A percentile compares a stretch with the other conserved stretches of the same genome.
These are phyloP conservation scores for Pyxicephalus adspersus DNA, from an alignment of 2,113 vertebrate genomes.

Conservation along the genomic window DNA sequence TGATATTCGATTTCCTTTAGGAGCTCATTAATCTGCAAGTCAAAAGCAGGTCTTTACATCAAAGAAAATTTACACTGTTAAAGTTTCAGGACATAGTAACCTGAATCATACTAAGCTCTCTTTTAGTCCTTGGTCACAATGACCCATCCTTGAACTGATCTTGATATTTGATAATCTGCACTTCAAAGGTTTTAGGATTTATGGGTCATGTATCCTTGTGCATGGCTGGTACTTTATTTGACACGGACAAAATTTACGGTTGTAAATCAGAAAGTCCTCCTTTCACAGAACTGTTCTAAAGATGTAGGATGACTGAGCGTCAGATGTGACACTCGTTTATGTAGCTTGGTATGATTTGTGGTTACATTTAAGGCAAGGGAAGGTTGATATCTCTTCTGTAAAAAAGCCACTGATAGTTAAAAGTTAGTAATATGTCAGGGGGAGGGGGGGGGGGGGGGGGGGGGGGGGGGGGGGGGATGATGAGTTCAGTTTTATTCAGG, in stretches of 20 bases:
- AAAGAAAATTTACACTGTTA: too few species aligned
- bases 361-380: neutral
- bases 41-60: too few species aligned
- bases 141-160: slow-evolving; percentile 41
- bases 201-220: slow-evolving; percentile 30
- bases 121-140: neutral
- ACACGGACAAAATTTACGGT: neutral
- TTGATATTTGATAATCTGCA: slow-evolving; percentile 19
- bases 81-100: neutral
- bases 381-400: too few species aligned
- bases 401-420: too few species aligned
- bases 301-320: neutral
- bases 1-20: too few species aligned
- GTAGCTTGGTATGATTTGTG: neutral
- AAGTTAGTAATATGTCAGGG: too few species aligned
- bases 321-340: neutral
- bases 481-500: too few species aligned
- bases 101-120: neutral
- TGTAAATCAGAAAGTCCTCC: slow-evolving; percentile 13
- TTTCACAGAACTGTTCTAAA: neutral
- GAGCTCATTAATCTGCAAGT: too few species aligned
- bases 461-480: too few species aligned
- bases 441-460: too few species aligned
- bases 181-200: slow-evolving; percentile 24
- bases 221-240: neutral